These are phyloP conservation scores for Leucoraja erinaceus DNA, from an alignment of 2,113 vertebrate species.

Conservation along the genomic window DNA sequence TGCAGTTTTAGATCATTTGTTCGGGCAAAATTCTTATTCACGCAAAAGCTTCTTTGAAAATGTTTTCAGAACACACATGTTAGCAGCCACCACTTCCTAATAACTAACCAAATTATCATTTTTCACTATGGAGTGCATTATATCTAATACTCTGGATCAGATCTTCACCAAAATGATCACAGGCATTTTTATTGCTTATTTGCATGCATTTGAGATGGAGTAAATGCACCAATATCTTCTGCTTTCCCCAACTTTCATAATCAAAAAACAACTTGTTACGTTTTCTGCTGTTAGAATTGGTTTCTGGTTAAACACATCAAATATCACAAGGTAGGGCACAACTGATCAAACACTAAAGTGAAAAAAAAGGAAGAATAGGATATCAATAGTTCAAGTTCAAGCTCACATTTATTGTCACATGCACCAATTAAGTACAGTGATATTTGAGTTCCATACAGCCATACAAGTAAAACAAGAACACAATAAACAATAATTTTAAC, in stretches of 20 bases:
- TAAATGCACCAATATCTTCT: not conserved
- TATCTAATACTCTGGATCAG: not conserved
- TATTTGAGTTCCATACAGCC: too few relatives aligned
- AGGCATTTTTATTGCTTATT: not conserved
- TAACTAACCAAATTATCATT: not conserved
- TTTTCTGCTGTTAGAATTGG: not conserved
- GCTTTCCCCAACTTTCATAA: not conserved
- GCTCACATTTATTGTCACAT: too few relatives aligned
- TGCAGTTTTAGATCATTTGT: not conserved
- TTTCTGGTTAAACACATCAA: not conserved
- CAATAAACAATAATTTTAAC: too few relatives aligned
- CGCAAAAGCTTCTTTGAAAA: not conserved
- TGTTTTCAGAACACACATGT: not conserved
- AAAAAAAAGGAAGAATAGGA: not conserved
- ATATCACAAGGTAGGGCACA: not conserved
- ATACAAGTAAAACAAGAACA: too few relatives aligned
- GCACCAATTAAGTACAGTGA: too few relatives aligned
- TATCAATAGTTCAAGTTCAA: not conserved
- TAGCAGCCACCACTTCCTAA: not conserved
- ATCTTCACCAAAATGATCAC: not conserved
- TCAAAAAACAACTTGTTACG: not conserved
- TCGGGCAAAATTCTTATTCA: not conserved
- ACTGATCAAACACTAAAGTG: not conserved
- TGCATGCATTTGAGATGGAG: not conserved
- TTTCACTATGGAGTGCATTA: not conserved